Evolutionary conservation across 2,888 invertebrate genomes (phyloP).

Genomic region (Cryptocephalus primarius): DNA sequence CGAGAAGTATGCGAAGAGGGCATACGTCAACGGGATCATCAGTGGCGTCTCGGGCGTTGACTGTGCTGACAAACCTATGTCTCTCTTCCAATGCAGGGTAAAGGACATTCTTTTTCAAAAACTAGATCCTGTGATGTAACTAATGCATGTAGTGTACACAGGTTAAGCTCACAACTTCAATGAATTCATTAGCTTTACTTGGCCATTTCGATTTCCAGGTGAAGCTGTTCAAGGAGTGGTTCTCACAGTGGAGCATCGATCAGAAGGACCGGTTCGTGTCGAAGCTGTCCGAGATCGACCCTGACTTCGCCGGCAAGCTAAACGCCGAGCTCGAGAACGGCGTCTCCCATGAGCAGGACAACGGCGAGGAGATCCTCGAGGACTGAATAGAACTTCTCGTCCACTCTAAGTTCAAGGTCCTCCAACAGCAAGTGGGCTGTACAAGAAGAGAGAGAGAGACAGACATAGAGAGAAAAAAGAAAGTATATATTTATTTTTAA

Average conservation of each 20-base stretch:
- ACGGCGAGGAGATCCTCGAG: neutral
- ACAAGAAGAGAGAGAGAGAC: too few species aligned
- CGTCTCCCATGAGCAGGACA: constrained; percentile 17
- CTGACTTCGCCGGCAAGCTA: constrained; percentile 61
- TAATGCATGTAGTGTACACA: neutral
- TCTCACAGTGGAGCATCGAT: constrained; percentile 63
- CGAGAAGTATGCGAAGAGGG: constrained; percentile 49
- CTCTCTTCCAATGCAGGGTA: constrained; percentile 72
- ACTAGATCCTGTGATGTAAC: too few species aligned
- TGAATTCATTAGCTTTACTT: too few species aligned
- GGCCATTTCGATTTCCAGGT: constrained; percentile 44
- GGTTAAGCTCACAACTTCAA: too few species aligned
- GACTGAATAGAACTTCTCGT: too few species aligned
- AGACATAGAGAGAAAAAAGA: too few species aligned
- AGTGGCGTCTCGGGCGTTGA: constrained; percentile 54
- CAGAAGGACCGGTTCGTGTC: constrained; percentile 59
- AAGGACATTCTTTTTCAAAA: constrained; percentile 15
- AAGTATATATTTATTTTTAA: too few species aligned
- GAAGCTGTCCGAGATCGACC: constrained; percentile 60
- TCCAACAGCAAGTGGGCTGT: too few species aligned
- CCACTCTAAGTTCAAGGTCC: too few species aligned
- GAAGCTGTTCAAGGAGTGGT: constrained; percentile 78
- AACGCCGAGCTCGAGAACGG: constrained; percentile 42
- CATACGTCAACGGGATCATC: constrained; percentile 63
- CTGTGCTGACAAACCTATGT: constrained; percentile 67